Base-by-base conservation (phyloP, 2,797 vertebrate species). In the Neosalanx taihuensis region DNA sequence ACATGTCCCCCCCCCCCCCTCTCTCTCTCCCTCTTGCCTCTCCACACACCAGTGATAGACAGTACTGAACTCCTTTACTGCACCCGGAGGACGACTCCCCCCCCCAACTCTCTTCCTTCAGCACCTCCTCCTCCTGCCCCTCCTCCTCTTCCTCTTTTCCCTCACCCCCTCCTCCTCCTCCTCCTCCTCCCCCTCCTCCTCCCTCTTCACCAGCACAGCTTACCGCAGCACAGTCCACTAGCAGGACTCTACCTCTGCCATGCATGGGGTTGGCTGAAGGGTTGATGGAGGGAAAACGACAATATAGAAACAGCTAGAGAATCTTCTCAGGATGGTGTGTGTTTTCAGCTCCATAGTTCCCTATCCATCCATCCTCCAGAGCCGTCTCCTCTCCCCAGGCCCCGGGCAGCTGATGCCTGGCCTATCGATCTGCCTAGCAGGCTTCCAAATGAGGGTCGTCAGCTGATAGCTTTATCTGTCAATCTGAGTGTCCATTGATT, bases 391-490 rank as follows among this genome's bases (percentile, higher is more conserved):
- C 60, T 30, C 67, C 29, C 70, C 7, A 12, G 73, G 62, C 79
- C 71, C 68, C n/a, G 69, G 77, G 80, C 85, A 87, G 84, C 85
- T 88, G 81, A 87, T 88, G 82, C 79, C 83, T 86, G 67, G 18
- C 0, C 5, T 89, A 92, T 92, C 88, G 89, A 93, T 91, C 78
- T 46, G 30, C 51, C 72, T 56, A 70, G 75, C 81, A 71, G 73
- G 69, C 53, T 74, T 75, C 73, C 80, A 79, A 85, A 86, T 84
- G 81, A 71, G 69, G 68, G 79, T 88, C 60, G 69, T 81, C 85
- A 85, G 85, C 80, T 90, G 89, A 92, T 86, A 85, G 83, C 88
- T 91, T 88, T 87, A 90, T 93, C 83, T 73, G 84, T 88, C 88
- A 78, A 71, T 89, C 85, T 67, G 41, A 56, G 77, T 77, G 77